phyloP scores from a whole-genome alignment of 2,797 vertebrate genomes.

The Spinibarbus caldwelli region DNA sequence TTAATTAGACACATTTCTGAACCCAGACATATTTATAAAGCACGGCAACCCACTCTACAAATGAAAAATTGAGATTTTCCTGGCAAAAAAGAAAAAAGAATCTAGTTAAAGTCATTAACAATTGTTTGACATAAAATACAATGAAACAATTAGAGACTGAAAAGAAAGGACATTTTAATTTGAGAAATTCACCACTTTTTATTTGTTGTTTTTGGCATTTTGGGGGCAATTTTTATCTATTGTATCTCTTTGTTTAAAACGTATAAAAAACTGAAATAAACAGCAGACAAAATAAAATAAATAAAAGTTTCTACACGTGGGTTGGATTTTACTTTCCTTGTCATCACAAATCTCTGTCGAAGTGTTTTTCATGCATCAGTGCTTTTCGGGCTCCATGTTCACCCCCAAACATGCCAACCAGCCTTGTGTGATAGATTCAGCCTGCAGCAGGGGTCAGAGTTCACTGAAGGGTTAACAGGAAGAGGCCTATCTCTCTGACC shows the following conservation, averaged over 20 bases:
- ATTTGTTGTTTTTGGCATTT: background rate
- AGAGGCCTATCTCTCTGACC: slow-evolving; percentile 75
- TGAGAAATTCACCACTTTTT: background rate
- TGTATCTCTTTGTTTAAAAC: background rate
- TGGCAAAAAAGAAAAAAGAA: background rate
- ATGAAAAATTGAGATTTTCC: background rate
- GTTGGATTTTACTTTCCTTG: slow-evolving; percentile 1
- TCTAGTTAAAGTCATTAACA: background rate
- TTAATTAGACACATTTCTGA: background rate
- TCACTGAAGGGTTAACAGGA: slow-evolving; percentile 80
- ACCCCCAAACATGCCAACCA: slow-evolving; percentile 54
- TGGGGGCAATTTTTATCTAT: slow-evolving; percentile 1
- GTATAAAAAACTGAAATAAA: background rate
- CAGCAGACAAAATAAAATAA: background rate
- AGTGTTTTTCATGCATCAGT: background rate
- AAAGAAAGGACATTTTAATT: background rate
- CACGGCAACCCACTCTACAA: background rate
- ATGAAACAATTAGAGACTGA: background rate
- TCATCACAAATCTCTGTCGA: background rate
- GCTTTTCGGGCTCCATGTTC: background rate
- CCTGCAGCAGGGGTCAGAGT: slow-evolving; percentile 77
- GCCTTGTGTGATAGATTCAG: slow-evolving; percentile 62
- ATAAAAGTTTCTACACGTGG: background rate
- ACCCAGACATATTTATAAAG: background rate
- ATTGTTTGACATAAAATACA: background rate